Evolutionary conservation across 2,888 invertebrate genomes (phyloP), one percentile per base, ranked within the genome.

Genomic region (Lasioglossum zephyrum): DNA sequence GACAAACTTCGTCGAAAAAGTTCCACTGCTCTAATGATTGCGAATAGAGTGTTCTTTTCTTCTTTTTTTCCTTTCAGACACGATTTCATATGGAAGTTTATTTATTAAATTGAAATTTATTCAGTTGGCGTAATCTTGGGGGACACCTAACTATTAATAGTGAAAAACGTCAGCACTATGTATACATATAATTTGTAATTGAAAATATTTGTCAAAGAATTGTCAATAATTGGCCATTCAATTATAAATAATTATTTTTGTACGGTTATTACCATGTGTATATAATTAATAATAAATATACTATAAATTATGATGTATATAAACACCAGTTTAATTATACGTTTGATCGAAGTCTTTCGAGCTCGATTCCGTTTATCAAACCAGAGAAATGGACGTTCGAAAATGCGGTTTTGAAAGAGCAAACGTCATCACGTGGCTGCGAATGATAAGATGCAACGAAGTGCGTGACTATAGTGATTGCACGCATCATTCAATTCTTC

Each of bases 341-440:
- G 1, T 47, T 18, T 18, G n/a, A 39, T 39, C 9, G n/a, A 69
- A 53, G 79, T 82, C 82, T 81, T 82, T 86, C 87, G 86, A 86
- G 83, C 79, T 81, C 70, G 57, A 75, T 36, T 49, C 79, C 39
- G 74, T 13, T 18, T 36, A 44, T 53, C 11, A 13, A n/a, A 31
- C 22, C 13, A 44, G n/a, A n/a, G 11, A n/a, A 53, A 47, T 36
- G 4, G 13, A 53, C 36, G 18, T 31, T n/a, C 31, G 44, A 11
- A 26, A 57, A 47, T 6, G 53, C 31, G 16, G 44, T 36, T 41
- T 77, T 69, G 47, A 9, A 0, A 9, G 11, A n/a, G 60, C 44
- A 26, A 73, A n/a, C 49, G 60, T 70, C 49, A 70, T 77, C 44
- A 31, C 47, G 63, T 26, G 31, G 57, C 73, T 47, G 73, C 39